These are phyloP conservation scores for Chroicocephalus ridibundus DNA, from an alignment of 2,113 vertebrate genomes.

Conservation along the genomic window DNA sequence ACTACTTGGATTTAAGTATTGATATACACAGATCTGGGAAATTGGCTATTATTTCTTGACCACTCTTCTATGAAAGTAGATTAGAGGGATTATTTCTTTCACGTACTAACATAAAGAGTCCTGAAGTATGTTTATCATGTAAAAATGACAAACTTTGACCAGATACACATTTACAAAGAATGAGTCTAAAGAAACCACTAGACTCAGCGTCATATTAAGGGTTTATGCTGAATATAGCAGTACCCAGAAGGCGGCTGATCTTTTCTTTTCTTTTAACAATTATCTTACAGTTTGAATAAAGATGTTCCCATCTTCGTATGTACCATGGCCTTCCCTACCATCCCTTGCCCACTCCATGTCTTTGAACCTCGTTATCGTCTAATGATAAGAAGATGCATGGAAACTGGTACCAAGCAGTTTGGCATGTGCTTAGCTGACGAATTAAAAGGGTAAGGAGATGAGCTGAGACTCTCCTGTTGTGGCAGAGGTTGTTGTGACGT, in stretches of 20 bases:
- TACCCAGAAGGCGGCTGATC: not conserved
- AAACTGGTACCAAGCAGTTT: slow-evolving; percentile 91
- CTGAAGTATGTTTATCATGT: not conserved
- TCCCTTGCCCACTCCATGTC: slow-evolving; percentile 90
- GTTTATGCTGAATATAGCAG: not conserved
- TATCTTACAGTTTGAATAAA: slow-evolving; percentile 84
- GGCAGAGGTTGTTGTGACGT: not conserved
- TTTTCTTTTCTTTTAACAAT: not conserved
- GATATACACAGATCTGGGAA: not conserved
- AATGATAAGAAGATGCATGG: slow-evolving; percentile 93
- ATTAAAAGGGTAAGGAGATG: slow-evolving; percentile 81
- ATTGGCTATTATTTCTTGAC: not conserved
- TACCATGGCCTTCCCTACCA: slow-evolving; percentile 92
- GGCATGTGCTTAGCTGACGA: slow-evolving; percentile 94
- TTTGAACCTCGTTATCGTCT: slow-evolving; percentile 92
- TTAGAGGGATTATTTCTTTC: not conserved
- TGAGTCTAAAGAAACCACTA: not conserved
- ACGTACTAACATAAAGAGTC: not conserved
- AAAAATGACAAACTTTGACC: not conserved
- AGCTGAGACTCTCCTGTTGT: not conserved
- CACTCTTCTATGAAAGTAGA: not conserved
- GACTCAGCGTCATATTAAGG: not conserved
- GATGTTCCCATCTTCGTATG: slow-evolving; percentile 95
- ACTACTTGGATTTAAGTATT: not conserved
- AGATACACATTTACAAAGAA: rapidly evolving